phyloP scores from a whole-genome alignment of 2,113 vertebrate species.

The Noctilio leporinus region DNA sequence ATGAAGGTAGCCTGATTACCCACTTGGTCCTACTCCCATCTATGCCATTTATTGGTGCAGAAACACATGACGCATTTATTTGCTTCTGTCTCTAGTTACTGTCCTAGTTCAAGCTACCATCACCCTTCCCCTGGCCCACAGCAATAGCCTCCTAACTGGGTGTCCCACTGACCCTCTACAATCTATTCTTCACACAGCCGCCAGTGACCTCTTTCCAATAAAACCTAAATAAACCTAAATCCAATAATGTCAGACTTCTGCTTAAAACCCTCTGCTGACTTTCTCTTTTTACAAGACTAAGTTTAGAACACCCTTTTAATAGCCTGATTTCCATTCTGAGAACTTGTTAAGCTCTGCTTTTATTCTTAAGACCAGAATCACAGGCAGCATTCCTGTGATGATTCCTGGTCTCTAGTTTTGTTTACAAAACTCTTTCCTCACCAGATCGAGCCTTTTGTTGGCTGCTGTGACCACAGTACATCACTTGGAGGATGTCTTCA shows the following conservation, averaged over 20 bases:
- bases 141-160: background rate
- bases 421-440: background rate
- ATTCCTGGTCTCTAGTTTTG: background rate
- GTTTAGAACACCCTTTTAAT: background rate
- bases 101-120: background rate
- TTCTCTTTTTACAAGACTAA: background rate
- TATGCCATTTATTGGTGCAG: background rate
- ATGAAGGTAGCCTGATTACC: background rate
- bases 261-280: background rate
- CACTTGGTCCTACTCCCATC: background rate
- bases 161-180: background rate
- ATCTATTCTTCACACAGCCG: background rate
- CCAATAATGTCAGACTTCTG: background rate
- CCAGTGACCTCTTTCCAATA: background rate
- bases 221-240: background rate
- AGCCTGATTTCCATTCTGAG: background rate
- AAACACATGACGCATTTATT: background rate
- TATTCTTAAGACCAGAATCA: background rate
- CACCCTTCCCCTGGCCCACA: background rate
- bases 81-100: background rate
- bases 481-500: background rate
- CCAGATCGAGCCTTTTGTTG: background rate
- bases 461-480: background rate
- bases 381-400: background rate
- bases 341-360: conserved; percentile 2